phyloP scores from a whole-genome alignment of 2,888 invertebrate genomes.

The Drosophila fungiperda region DNA sequence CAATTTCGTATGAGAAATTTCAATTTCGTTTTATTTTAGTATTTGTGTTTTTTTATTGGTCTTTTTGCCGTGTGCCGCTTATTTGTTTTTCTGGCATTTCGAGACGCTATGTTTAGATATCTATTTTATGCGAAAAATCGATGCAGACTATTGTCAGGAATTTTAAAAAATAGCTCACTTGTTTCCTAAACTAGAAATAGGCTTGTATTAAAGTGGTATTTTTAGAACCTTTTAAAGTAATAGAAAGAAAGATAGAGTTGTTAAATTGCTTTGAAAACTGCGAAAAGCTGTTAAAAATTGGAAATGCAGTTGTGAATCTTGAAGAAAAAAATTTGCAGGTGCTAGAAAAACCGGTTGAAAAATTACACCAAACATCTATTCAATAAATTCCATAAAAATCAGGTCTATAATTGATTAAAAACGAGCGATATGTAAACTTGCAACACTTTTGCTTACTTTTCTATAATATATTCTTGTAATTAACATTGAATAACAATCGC shows the following conservation, averaged over 20 bases:
- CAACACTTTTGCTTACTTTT: background rate
- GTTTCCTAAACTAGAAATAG: background rate
- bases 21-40: constrained; percentile 26
- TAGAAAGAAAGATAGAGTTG: background rate
- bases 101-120: constrained; percentile 52
- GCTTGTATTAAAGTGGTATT: background rate
- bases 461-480: background rate
- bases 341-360: constrained; percentile 2
- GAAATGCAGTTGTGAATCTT: background rate
- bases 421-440: background rate
- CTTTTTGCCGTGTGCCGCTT: constrained; percentile 17
- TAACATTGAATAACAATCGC: constrained; percentile 4
- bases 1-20: constrained; percentile 40
- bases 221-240: background rate
- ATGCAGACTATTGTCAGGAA: constrained; percentile 28
- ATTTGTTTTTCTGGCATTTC: constrained; percentile 52
- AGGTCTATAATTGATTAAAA: background rate
- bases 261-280: background rate
- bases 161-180: constrained; percentile 24
- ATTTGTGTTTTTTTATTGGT: constrained; percentile 1
- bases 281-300: background rate
- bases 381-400: background rate
- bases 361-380: background rate
- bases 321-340: background rate
- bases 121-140: constrained; percentile 34